Base-by-base conservation (phyloP, 2,113 vertebrate genomes). In the Phasianus colchicus region DNA sequence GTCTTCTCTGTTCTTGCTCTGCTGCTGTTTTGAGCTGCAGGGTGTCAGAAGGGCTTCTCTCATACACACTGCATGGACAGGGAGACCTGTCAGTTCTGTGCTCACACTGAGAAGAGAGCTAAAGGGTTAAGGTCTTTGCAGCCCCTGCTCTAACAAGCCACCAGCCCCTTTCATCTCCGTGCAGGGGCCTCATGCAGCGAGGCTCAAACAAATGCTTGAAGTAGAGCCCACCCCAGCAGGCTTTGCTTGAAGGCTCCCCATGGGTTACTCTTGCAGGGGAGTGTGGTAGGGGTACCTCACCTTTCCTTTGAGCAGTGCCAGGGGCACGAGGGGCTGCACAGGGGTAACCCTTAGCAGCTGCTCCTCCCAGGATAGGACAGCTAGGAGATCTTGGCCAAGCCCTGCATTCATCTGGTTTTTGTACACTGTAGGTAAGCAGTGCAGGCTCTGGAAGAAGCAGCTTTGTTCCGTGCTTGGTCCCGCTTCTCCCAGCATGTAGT, bases 41-140 rank as follows among this genome's bases (percentile, higher is more conserved):
- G 71, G 48, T 6, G 45, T 1, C 76, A 58, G 93, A 47, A 34
- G 69, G 65, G 73, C 8, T 60, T 32, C 14, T 0, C 16, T 21
- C 32, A 13, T 25, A 5, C 32, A 11, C 16, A 2, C 4, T 0
- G 19, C 50, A 45, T 22, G 47, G 9, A 5, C 45, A 17, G 70
- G 70, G 52, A 60, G 60, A 27, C 8, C 63, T 63, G 77, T 30
- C 42, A 36, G 87, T 34, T 32, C 55, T 11, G 55, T n/a, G 55
- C 18, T 32, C 7, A 8, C 20, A 4, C 38, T 6, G 21, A 18
- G 30, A 14, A 38, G n/a, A 42, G 65, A 66, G 45, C 1, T 40
- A 67, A 74, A 50, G 93, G 83, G 89, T 95, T 95, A 60, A 81
- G 24, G 73, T 7, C 54, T 71, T 13, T 4, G 52, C 82, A 58